These are phyloP conservation scores for Drosophila emarginata DNA, from an alignment of 2,888 invertebrate species.

Conservation along the genomic window DNA sequence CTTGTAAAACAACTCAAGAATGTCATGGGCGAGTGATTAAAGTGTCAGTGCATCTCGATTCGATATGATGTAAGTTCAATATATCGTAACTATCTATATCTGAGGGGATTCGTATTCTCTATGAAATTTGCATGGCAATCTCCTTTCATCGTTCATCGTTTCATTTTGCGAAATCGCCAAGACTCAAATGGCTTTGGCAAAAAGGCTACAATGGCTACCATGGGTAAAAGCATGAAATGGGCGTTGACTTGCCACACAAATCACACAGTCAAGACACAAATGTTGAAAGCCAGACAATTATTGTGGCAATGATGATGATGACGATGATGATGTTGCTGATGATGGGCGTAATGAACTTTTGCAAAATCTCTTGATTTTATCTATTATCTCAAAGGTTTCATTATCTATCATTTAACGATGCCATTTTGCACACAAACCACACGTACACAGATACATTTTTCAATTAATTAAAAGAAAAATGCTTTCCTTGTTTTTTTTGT, in stretches of 20 bases:
- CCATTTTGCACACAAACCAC: conserved; percentile 24
- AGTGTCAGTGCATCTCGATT: conserved; percentile 54
- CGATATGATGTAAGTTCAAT: conserved; percentile 68
- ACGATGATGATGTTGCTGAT: not conserved
- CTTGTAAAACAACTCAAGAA: conserved; percentile 66
- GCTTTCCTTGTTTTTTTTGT: conserved; percentile 45
- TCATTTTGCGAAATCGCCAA: conserved; percentile 10
- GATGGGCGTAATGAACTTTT: conserved; percentile 73
- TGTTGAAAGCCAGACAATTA: conserved; percentile 66
- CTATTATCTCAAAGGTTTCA: not conserved
- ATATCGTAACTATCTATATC: not conserved
- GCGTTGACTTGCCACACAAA: conserved; percentile 57
- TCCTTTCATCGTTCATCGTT: not conserved
- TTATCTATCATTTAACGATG: conserved; percentile 41
- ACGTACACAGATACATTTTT: conserved; percentile 50
- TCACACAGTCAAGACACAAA: conserved; percentile 25
- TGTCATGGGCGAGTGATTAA: conserved; percentile 69
- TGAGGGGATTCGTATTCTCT: not conserved
- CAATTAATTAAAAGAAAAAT: conserved; percentile 77
- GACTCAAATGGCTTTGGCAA: conserved; percentile 26
- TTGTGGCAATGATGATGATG: conserved; percentile 39
- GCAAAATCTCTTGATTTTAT: conserved; percentile 23
- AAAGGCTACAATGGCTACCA: conserved; percentile 10
- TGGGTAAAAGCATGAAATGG: conserved; percentile 48
- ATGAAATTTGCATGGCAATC: conserved; percentile 56